Evolutionary conservation across 35 echinoderm and acorn worm species (phyloP), one percentile per base, ranked within the genome.

Genomic region (Diadema setosum): DNA sequence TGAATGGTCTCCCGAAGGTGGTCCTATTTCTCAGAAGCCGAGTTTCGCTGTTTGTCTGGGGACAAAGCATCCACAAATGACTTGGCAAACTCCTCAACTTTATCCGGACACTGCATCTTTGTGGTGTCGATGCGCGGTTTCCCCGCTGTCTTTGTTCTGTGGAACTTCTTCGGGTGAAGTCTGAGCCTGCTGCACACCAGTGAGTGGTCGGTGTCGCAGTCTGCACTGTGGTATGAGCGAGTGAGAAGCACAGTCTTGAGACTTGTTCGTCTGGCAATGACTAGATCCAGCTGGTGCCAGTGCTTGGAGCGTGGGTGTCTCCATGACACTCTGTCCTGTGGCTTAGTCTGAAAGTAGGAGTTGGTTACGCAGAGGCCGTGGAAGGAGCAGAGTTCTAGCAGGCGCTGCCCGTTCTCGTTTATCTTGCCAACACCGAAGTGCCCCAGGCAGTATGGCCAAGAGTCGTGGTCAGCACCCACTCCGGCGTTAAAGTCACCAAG

Each of bases 141-240:
- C 5, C 37, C 42, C 83, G 43, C 1, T 56, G n/a, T 44, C 27
- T 83, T 82, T 2, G 75, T 17, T 35, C 52, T 20, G 58, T 82
- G 81, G 11, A 70, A 5, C 21, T 27, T 65, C 18, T 50, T 39
- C 34, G 83, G 34, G 20, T 86, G 90, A 2, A 91, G 57, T 16
- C 75, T 43, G 0, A 88, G 20, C 34, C 73, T 88, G 64, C 85
- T 59, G 52, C 42, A 83, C 3, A 90, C 46, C 75, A 90, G 55
- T 33, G 87, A 61, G 39, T 94, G 87, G 87, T 94, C 82, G n/a
- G n/a, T n/a, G n/a, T n/a, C n/a, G n/a, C n/a, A n/a, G n/a, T n/a
- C n/a, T n/a, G n/a, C n/a, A n/a, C 88, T 86, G 30, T 86, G 87
- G 74, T 86, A 94, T 59, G 21, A 69, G n/a, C n/a, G n/a, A n/a